These are phyloP conservation scores for Neoitamus cyanurus DNA, from an alignment of 2,888 invertebrate genomes.

Conservation along the genomic window DNA sequence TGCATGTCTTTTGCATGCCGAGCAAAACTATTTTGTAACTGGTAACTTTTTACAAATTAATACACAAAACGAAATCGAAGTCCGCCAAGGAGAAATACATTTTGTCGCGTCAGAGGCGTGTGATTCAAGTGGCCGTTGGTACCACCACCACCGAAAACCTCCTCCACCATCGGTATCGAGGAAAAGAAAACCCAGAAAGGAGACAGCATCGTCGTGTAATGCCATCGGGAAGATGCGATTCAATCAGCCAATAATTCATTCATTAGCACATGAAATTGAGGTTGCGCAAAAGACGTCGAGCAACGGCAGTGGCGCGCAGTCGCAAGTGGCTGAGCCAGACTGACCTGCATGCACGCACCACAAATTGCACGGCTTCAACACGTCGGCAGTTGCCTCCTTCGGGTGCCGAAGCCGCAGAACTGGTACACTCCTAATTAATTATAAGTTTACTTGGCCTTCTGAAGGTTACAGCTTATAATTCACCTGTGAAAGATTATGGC, in stretches of 20 bases:
- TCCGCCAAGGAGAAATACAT: not conserved
- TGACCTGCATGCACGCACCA: conserved; percentile 5
- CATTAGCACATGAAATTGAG: conserved; percentile 44
- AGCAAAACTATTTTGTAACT: conserved; percentile 33
- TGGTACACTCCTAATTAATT: conserved; percentile 42
- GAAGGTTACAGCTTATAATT: conserved; percentile 42
- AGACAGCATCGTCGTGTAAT: conserved; percentile 19
- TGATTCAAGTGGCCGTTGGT: conserved; percentile 24
- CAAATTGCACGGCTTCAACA: not conserved
- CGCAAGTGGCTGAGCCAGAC: not conserved
- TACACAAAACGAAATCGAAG: not conserved
- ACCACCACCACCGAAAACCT: not conserved
- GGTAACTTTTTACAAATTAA: conserved; percentile 13
- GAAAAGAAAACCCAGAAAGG: conserved; percentile 28
- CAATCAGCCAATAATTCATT: conserved; percentile 43
- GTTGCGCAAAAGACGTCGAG: conserved; percentile 35
- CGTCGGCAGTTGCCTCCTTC: not conserved
- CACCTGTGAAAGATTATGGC: conserved; percentile 40
- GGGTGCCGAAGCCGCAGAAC: not conserved
- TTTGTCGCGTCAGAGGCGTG: conserved; percentile 23
- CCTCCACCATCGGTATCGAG: not conserved
- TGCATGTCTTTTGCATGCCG: not conserved
- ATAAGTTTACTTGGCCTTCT: conserved; percentile 45
- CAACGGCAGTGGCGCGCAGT: not conserved
- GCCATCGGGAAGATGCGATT: conserved; percentile 38